phyloP scores from a whole-genome alignment of 2,888 invertebrate species.

The Drosophila picticornis region DNA sequence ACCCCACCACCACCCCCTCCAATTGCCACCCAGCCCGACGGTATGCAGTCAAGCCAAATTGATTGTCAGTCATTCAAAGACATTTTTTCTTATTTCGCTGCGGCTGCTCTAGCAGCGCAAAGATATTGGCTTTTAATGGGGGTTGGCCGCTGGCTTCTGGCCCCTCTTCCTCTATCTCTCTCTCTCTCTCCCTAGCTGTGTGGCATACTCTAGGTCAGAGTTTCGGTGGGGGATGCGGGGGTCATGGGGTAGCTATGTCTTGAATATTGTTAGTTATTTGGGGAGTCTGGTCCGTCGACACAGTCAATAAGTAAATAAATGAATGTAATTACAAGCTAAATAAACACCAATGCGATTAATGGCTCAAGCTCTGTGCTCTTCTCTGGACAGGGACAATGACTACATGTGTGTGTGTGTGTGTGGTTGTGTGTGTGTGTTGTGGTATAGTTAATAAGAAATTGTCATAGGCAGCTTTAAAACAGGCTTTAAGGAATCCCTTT shows the following conservation, averaged over 20 bases:
- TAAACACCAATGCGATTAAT: slow-evolving; percentile 83
- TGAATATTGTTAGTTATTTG: slow-evolving; percentile 76
- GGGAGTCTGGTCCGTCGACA: slow-evolving; percentile 62
- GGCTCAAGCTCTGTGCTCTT: slow-evolving; percentile 54
- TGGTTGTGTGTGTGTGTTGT: slow-evolving; percentile 9
- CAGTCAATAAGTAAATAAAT: slow-evolving; percentile 85
- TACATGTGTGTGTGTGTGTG: slow-evolving; percentile 11
- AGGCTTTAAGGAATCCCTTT: slow-evolving; percentile 32
- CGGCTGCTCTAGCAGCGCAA: slow-evolving; percentile 49
- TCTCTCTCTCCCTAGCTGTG: slow-evolving; percentile 16
- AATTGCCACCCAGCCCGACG: neutral
- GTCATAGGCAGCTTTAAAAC: slow-evolving; percentile 50
- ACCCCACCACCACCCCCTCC: neutral
- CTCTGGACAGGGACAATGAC: neutral
- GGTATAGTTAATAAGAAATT: slow-evolving; percentile 22
- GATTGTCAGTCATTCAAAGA: slow-evolving; percentile 84
- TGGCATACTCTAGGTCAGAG: slow-evolving; percentile 70
- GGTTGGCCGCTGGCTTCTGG: slow-evolving; percentile 50
- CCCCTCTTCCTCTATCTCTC: slow-evolving; percentile 7
- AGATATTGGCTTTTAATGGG: slow-evolving; percentile 81
- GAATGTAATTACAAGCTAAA: slow-evolving; percentile 84
- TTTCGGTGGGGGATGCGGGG: slow-evolving; percentile 1
- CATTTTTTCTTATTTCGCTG: slow-evolving; percentile 81
- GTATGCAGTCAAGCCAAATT: slow-evolving; percentile 75
- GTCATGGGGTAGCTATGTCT: slow-evolving; percentile 14